phyloP scores from a whole-genome alignment of 2,888 invertebrate genomes.

The Mamestra brassicae region DNA sequence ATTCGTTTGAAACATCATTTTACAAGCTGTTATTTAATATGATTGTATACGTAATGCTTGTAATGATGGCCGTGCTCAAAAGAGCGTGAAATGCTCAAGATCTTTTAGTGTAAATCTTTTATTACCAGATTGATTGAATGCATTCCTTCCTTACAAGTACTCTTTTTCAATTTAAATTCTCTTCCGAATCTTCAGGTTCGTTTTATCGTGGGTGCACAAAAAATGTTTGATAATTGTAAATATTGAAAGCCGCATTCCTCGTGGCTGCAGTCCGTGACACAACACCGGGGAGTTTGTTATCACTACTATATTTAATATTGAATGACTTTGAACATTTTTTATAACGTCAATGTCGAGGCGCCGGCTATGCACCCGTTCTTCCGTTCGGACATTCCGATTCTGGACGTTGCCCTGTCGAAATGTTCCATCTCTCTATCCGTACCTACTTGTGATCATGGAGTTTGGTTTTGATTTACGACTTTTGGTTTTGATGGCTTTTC shows the following conservation, averaged over 20 bases:
- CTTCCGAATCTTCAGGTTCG: conserved; percentile 33
- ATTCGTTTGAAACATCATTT: conserved; percentile 33
- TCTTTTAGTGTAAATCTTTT: conserved; percentile 33
- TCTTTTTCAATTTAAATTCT: conserved; percentile 50
- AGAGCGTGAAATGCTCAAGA: conserved; percentile 55
- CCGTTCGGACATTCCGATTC: conserved; percentile 63
- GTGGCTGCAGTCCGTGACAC: conserved; percentile 71
- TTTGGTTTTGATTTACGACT: conserved; percentile 11
- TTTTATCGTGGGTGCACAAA: conserved; percentile 63
- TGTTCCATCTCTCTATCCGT: conserved; percentile 40
- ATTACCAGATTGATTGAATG: conserved; percentile 42
- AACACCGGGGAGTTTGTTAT: conserved; percentile 67
- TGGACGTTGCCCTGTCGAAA: conserved; percentile 64
- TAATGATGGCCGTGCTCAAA: conserved; percentile 52
- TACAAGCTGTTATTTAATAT: conserved; percentile 53
- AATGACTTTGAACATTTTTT: conserved; percentile 80
- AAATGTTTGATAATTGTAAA: conserved; percentile 70
- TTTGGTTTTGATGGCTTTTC: background rate
- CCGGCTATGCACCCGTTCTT: conserved; percentile 60
- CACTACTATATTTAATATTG: conserved; percentile 77
- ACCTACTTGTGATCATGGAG: conserved; percentile 23
- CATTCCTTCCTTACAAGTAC: conserved; percentile 38
- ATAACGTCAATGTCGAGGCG: conserved; percentile 67
- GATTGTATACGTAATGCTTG: conserved; percentile 47
- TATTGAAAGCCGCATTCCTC: conserved; percentile 74